Evolutionary conservation across 2,888 invertebrate species (phyloP), one percentile per base, ranked within the genome.

Genomic region (Volucella inflata): DNA sequence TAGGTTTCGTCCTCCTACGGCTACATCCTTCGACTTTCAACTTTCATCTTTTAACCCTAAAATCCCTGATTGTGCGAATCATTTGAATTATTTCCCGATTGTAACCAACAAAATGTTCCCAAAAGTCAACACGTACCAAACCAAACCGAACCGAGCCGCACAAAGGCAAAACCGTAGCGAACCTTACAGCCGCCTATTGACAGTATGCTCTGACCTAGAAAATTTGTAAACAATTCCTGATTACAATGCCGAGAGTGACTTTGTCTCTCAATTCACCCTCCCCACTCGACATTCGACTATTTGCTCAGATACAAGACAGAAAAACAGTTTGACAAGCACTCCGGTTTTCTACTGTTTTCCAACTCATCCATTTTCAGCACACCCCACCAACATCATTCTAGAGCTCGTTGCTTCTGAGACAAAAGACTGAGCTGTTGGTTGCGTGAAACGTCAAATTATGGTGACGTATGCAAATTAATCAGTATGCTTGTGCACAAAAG

Each of bases 391-490:
- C 59, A 68, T 38, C 48, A 70, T 46, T 36, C 36, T 48, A 44
- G 12, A 38, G 21, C 12, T 14, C 55, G 36, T 59, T 78, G 11
- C 8, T 55, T 21, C 44, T 62, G 48, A 85, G 72, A 74, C 72
- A 77, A 77, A 68, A 81, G 79, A 71, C 30, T 30, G 30, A 30
- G 30, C 30, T 30, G 30, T 62, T 79, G 76, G 68, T 72, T 87
- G 75, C 82, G 78, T 76, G 80, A 84, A 81, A 87, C 80, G 84
- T 87, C 87, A 87, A 87, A 87, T 84, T 87, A 87, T 87, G 87
- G 87, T 87, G 87, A 87, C 87, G 87, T 87, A 87, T 87, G 87
- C 87, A 87, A 87, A 87, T 87, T 84, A 87, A 87, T 84, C 84
- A 84, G 87, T 74, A 77, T 78, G 42, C 85, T 67, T 81, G 74